These are phyloP conservation scores for Dicerorhinus sumatrensis DNA, from an alignment of 2,113 vertebrate species.

Conservation along the genomic window DNA sequence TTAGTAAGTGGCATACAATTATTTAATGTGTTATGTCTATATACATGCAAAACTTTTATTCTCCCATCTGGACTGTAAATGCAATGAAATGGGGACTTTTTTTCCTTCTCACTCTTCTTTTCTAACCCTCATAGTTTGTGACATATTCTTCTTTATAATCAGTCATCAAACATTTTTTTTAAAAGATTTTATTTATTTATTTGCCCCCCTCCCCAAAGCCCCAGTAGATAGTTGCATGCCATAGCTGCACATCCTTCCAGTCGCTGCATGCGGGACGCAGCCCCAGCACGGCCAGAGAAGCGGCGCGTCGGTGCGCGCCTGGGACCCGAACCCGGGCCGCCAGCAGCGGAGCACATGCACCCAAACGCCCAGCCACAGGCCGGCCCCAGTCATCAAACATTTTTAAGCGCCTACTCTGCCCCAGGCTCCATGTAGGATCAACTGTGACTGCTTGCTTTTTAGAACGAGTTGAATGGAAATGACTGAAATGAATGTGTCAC, in stretches of 20 bases:
- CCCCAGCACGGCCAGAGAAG: too few relatives aligned
- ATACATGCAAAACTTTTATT: not conserved
- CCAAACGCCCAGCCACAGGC: too few relatives aligned
- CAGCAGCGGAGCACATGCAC: too few relatives aligned
- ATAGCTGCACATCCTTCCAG: too few relatives aligned
- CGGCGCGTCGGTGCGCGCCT: too few relatives aligned
- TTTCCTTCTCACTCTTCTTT: not conserved
- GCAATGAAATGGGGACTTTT: not conserved
- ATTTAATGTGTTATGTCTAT: not conserved
- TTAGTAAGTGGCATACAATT: slow-evolving; percentile 68
- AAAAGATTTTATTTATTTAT: too few relatives aligned
- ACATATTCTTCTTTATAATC: not conserved
- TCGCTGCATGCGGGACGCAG: too few relatives aligned
- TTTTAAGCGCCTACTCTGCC: not conserved
- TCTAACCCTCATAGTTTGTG: not conserved
- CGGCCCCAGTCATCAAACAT: not conserved
- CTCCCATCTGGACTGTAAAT: not conserved
- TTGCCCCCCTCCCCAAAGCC: too few relatives aligned
- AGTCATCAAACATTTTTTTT: not conserved
- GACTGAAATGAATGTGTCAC: not conserved
- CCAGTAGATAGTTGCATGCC: too few relatives aligned
- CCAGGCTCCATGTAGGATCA: not conserved
- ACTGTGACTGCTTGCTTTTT: not conserved
- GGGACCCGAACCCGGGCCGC: too few relatives aligned
- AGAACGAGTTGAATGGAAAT: not conserved